Percentiles rank a stretch among this genome's conserved stretches.
These are phyloP conservation scores for Gadopsis marmoratus DNA, from an alignment of 2,797 vertebrate species.

Conservation along the genomic window DNA sequence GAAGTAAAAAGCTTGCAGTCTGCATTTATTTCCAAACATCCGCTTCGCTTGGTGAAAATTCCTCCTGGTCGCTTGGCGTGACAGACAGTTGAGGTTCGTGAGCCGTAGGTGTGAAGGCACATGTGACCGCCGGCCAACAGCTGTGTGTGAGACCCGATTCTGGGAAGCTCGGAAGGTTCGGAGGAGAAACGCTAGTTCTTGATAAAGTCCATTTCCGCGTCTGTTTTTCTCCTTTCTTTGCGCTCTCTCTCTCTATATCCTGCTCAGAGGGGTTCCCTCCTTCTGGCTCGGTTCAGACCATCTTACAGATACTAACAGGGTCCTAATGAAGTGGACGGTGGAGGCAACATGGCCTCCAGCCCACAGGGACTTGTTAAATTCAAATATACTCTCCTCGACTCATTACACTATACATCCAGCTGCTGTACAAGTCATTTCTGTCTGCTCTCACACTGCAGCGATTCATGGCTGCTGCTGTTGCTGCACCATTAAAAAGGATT, in stretches of 20 bases:
- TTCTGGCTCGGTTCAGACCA: slow-evolving; percentile 1
- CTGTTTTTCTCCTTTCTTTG: background rate
- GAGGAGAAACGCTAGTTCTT: slow-evolving; percentile 4
- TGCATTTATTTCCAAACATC: slow-evolving; percentile 28
- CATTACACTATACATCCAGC: slow-evolving; percentile 20
- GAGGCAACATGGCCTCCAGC: slow-evolving; percentile 1
- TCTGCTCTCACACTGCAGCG: background rate
- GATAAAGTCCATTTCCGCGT: slow-evolving; percentile 34
- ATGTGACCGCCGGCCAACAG: background rate
- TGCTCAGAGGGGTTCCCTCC: background rate
- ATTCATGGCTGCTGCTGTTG: slow-evolving; percentile 34
- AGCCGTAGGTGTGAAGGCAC: slow-evolving; percentile 49
- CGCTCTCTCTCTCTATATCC: background rate
- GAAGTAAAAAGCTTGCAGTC: slow-evolving; percentile 31
- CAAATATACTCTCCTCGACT: slow-evolving; percentile 17
- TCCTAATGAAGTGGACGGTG: slow-evolving; percentile 32
- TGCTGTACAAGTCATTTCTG: slow-evolving; percentile 10
- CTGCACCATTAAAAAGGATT: slow-evolving; percentile 10
- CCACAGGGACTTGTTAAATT: slow-evolving; percentile 45
- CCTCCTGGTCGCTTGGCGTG: slow-evolving; percentile 20
- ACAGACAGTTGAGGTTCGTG: slow-evolving; percentile 47
- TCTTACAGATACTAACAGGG: slow-evolving; percentile 24
- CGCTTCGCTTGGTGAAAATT: slow-evolving; percentile 25
- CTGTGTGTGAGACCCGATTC: slow-evolving; percentile 28
- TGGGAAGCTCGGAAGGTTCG: slow-evolving; percentile 45